phyloP scores from a whole-genome alignment of 1,140 invertebrate species.

The Tribolium madens region DNA sequence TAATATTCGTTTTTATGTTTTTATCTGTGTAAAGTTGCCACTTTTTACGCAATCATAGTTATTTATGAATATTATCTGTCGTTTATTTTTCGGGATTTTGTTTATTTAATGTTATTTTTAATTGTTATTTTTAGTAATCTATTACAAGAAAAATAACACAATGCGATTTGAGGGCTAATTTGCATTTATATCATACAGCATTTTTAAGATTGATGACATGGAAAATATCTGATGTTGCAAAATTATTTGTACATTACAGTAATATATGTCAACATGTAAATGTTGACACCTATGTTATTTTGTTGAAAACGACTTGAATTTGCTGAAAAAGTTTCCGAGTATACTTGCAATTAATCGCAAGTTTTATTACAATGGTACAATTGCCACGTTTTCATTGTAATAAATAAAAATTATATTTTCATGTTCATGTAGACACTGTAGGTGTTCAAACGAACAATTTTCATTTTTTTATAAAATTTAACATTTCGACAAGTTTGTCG shows the following conservation, averaged over 20 bases:
- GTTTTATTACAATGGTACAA: background rate
- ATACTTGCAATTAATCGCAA: background rate
- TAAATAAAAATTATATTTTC: background rate
- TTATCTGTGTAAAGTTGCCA: background rate
- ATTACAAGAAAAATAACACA: background rate
- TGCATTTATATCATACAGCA: constrained; percentile 2
- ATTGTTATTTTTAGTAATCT: background rate
- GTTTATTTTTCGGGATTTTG: background rate
- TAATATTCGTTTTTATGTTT: background rate
- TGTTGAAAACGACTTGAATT: background rate
- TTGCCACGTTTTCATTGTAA: background rate
- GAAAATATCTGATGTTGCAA: constrained; percentile 3
- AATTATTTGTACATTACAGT: background rate
- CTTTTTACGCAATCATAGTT: background rate
- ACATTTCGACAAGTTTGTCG: no score
- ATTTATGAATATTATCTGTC: background rate
- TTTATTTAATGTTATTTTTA: background rate
- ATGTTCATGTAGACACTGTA: background rate
- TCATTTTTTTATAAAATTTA: no score
- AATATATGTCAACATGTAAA: background rate
- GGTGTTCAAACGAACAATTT: no score
- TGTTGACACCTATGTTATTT: background rate
- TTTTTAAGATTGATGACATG: constrained; percentile 18
- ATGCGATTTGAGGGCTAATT: background rate
- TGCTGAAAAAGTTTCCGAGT: background rate